These are phyloP conservation scores for Hycleus cichorii DNA, from an alignment of 1,140 invertebrate species.

Conservation along the genomic window DNA sequence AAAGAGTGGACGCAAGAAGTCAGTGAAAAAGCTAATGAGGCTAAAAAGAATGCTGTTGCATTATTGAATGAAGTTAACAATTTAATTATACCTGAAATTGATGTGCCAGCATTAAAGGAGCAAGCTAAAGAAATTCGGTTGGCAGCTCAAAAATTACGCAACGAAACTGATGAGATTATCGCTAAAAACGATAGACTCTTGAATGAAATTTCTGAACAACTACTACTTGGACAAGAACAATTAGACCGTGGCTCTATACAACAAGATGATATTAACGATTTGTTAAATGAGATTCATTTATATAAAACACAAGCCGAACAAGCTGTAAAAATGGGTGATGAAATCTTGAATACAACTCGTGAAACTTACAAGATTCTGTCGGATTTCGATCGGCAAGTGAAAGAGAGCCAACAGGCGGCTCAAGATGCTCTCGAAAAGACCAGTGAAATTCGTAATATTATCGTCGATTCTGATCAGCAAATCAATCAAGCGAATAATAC, in stretches of 20 bases:
- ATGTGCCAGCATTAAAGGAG: conserved; percentile 59
- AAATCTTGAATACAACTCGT: conserved; percentile 78
- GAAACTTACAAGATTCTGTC: conserved; percentile 72
- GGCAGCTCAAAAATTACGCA: conserved; percentile 39
- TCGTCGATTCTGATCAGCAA: conserved; percentile 51
- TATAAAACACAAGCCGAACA: conserved; percentile 68
- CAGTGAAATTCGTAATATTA: conserved; percentile 48
- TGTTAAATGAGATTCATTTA: conserved; percentile 60
- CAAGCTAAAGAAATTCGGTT: conserved; percentile 55
- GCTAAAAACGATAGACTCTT: conserved; percentile 46
- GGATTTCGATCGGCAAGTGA: conserved; percentile 87
- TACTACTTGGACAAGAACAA: conserved; percentile 45
- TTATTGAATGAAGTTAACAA: conserved; percentile 69
- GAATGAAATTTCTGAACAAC: conserved; percentile 54
- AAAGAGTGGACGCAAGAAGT: conserved; percentile 63
- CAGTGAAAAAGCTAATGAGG: conserved; percentile 59
- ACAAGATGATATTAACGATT: conserved; percentile 55
- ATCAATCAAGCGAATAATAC: conserved; percentile 64
- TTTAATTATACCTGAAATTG: conserved; percentile 64
- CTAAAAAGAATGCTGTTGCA: conserved; percentile 71
- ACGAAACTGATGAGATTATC: conserved; percentile 41
- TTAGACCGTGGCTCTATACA: conserved; percentile 48
- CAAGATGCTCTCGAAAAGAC: conserved; percentile 55
- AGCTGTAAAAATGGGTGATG: conserved; percentile 75
- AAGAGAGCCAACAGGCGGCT: conserved; percentile 64